Percentiles rank a stretch among this genome's conserved stretches.
Conservation (phyloP, 2,113 vertebrate species). For the Laticauda colubrina region DNA sequence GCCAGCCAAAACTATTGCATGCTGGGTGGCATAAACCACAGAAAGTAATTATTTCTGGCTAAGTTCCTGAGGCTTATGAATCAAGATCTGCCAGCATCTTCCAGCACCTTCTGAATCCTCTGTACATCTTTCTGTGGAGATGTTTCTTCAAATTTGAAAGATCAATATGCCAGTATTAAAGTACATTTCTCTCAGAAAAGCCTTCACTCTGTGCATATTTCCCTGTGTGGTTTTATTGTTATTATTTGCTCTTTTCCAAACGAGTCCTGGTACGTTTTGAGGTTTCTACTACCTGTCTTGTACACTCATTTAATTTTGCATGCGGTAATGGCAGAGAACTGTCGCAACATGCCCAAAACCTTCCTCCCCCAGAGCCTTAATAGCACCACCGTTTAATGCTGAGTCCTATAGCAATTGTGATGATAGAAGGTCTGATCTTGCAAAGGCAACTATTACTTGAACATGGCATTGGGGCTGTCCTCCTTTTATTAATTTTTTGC, state of each 20-base stretch:
- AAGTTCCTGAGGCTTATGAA: conserved; percentile 35
- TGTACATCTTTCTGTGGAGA: neutral
- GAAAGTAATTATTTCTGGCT: conserved; percentile 47
- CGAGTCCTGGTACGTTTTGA: conserved; percentile 63
- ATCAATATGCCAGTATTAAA: neutral
- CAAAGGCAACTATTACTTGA: neutral
- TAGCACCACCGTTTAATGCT: fast-evolving
- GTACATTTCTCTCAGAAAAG: neutral
- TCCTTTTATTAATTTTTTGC: neutral
- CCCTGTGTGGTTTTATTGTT: conserved; percentile 32
- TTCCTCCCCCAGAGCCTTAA: neutral
- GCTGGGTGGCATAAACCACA: conserved; percentile 45
- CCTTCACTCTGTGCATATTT: conserved; percentile 19
- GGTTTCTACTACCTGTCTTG: conserved; percentile 56
- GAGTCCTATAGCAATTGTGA: neutral
- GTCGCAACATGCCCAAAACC: conserved; percentile 62
- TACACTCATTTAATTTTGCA: conserved; percentile 48
- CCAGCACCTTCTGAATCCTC: neutral
- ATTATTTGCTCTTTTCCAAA: conserved; percentile 20
- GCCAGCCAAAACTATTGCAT: neutral
- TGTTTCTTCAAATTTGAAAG: fast-evolving
- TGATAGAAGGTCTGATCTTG: neutral
- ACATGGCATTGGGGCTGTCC: neutral
- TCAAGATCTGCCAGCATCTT: conserved; percentile 3
- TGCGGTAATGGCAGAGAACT: conserved; percentile 56